These are phyloP conservation scores for Spea hammondii DNA, from an alignment of 2,797 vertebrate genomes.

Conservation along the genomic window DNA sequence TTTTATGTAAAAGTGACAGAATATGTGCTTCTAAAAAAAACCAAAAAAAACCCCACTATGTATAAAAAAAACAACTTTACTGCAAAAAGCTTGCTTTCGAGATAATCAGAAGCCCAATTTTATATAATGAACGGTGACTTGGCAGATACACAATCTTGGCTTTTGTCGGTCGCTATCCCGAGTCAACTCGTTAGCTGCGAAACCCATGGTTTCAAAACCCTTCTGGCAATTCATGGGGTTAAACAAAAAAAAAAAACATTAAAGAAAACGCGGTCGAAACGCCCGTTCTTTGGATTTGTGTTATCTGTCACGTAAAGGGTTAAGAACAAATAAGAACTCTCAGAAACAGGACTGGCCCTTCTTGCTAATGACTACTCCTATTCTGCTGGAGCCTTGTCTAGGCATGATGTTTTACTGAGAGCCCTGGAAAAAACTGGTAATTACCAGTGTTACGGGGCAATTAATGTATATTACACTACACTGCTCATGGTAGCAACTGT, in stretches of 20 bases:
- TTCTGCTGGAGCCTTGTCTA: constrained; percentile 99
- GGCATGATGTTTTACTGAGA: constrained; percentile 99
- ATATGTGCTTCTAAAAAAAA: no score
- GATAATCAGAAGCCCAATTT: no score
- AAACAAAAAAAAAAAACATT: background rate
- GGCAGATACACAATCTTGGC: no score
- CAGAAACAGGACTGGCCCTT: constrained; percentile 95
- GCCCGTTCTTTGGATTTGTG: background rate
- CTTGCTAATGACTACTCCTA: constrained; percentile 99
- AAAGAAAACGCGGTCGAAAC: background rate
- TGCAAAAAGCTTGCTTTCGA: no score
- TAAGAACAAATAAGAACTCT: constrained; percentile 89
- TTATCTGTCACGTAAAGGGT: constrained; percentile 35
- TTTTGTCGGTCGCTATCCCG: no score
- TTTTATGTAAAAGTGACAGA: no score
- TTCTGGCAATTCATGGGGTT: background rate
- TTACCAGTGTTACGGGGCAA: constrained; percentile 99
- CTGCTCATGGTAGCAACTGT: constrained; percentile 99
- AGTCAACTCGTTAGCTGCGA: no score
- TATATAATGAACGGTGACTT: no score
- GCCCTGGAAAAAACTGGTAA: constrained; percentile 99
- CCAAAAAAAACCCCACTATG: no score
- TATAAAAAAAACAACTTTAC: no score
- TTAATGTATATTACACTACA: constrained; percentile 99
- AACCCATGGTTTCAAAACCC: no score